Conservation (phyloP, 2,888 invertebrate genomes). For the Stenurella melanura region DNA sequence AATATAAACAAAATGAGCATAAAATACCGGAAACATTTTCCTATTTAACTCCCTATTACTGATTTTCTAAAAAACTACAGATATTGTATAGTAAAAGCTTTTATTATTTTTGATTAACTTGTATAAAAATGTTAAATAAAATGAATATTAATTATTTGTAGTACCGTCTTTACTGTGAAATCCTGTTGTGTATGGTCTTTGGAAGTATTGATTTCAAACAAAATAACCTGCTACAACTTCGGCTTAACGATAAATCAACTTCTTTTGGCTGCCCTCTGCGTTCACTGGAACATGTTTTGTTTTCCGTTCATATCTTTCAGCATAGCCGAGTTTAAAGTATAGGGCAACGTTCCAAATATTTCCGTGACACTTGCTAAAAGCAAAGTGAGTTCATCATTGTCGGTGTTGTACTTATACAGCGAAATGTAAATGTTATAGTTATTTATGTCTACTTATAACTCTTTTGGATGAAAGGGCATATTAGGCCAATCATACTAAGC, state of each 20-base stretch:
- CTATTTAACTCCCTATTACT: no score
- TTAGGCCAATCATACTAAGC: no score
- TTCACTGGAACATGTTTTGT: constrained; percentile 2
- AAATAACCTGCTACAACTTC: background rate
- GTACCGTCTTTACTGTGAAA: background rate
- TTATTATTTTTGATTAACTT: no score
- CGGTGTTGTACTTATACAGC: background rate
- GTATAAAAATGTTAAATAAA: background rate
- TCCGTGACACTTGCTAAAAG: background rate
- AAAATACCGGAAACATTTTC: no score
- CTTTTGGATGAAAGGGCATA: no score
- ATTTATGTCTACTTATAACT: no score
- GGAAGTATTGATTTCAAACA: background rate
- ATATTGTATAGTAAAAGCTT: no score
- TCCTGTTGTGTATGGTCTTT: background rate
- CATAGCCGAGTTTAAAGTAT: background rate
- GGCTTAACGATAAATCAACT: constrained; percentile 15
- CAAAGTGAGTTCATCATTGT: background rate
- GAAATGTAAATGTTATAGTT: background rate
- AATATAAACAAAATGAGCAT: no score
- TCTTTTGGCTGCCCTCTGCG: constrained; percentile 7
- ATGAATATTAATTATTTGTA: background rate
- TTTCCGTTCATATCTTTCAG: background rate
- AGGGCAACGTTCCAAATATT: constrained; percentile 18
- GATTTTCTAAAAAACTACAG: no score